These are phyloP conservation scores for Sebastes schlegelii DNA, from an alignment of 2,113 vertebrate species.

Conservation along the genomic window DNA sequence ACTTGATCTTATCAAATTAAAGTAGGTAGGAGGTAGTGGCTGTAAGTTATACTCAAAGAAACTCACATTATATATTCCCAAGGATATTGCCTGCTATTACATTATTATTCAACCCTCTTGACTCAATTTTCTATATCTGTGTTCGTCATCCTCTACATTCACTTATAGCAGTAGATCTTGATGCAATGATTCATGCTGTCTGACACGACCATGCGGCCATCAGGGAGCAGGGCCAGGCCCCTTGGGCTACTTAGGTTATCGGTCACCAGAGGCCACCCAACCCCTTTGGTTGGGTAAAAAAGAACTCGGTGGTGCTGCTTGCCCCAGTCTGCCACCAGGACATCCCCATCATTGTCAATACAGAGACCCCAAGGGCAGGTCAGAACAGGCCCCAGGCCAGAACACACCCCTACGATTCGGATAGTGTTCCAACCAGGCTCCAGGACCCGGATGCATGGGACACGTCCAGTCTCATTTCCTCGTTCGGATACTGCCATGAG, in stretches of 20 bases:
- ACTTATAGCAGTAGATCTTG: slow-evolving; percentile 87
- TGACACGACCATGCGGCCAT: slow-evolving; percentile 82
- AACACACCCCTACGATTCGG: slow-evolving; percentile 83
- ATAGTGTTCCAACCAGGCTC: slow-evolving; percentile 84
- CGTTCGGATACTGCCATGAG: slow-evolving; percentile 85
- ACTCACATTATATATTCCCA: not conserved
- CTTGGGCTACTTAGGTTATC: slow-evolving; percentile 84
- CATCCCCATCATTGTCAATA: slow-evolving; percentile 84
- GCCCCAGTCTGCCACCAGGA: slow-evolving; percentile 87
- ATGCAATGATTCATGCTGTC: slow-evolving; percentile 89
- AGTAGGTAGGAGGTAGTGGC: slow-evolving; percentile 31
- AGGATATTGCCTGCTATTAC: not conserved
- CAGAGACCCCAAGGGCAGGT: slow-evolving; percentile 87
- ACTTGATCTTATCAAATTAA: not conserved
- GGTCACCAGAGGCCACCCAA: slow-evolving; percentile 76
- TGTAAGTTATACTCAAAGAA: slow-evolving; percentile 31
- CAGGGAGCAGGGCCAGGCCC: slow-evolving; percentile 82
- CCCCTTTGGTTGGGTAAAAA: slow-evolving; percentile 79
- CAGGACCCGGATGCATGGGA: slow-evolving; percentile 87
- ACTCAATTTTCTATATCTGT: not conserved
- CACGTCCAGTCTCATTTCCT: slow-evolving; percentile 81
- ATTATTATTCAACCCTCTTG: slow-evolving; percentile 1
- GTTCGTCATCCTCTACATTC: slow-evolving; percentile 9
- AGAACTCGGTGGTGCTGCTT: slow-evolving; percentile 79
- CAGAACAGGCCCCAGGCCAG: slow-evolving; percentile 81